Evolutionary conservation across 2,797 vertebrate genomes (phyloP).

Genomic region (Melanotaenia maccullochi): DNA sequence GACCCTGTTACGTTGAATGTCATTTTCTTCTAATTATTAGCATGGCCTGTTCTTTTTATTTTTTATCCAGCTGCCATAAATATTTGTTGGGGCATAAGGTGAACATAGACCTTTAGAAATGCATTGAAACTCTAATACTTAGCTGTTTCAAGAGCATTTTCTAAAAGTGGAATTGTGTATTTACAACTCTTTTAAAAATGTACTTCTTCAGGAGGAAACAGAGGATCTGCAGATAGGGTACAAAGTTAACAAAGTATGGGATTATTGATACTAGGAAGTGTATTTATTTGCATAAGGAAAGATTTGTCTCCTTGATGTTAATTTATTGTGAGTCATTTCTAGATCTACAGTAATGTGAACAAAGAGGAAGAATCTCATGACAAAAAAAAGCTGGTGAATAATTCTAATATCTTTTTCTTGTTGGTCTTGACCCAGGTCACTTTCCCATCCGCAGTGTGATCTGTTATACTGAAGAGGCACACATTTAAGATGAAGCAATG

Average conservation of each 20-base stretch:
- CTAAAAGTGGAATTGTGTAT: neutral
- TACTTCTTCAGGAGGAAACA: neutral
- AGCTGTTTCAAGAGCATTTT: neutral
- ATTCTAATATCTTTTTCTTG: neutral
- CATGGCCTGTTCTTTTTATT: no score
- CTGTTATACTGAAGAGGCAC: conserved; percentile 6
- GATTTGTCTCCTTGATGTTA: conserved; percentile 1
- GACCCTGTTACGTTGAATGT: neutral
- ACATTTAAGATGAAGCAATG: conserved; percentile 13
- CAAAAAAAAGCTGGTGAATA: neutral
- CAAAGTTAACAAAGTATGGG: neutral
- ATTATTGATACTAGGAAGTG: neutral
- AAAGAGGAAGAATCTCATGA: neutral
- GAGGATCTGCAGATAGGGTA: neutral
- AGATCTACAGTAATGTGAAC: neutral
- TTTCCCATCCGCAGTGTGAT: conserved; percentile 17
- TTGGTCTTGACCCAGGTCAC: conserved; percentile 11
- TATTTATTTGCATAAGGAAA: neutral
- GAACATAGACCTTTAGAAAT: neutral
- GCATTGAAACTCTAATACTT: neutral
- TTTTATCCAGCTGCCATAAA: neutral
- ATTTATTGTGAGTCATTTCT: neutral
- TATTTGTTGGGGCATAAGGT: neutral
- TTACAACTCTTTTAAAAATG: neutral
- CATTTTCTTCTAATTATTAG: neutral